Evolutionary conservation across 2,888 invertebrate species (phyloP), one percentile per base, ranked within the genome.

Genomic region (Caenorhabditis japonica): DNA sequence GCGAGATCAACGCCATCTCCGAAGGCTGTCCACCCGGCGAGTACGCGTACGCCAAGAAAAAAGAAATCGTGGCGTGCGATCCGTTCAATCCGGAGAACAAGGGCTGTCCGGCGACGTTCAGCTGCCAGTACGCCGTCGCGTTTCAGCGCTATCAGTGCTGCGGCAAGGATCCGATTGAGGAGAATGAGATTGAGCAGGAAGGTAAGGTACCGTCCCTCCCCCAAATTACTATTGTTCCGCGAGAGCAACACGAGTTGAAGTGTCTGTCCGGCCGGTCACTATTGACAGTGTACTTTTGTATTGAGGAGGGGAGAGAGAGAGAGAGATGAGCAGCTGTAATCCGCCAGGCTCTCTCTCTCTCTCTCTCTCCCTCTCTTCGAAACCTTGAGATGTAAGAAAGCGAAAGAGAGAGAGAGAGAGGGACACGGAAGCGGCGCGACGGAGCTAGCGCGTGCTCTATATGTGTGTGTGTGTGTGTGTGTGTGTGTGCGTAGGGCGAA

Each of bases 1-100:
- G 81, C 23, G 84, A 83, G 23, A 82, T 77, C 33, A 80, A 77
- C n/a, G 84, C 81, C 10, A 75, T 83, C 7, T 82, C 83, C 47
- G 85, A 84, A 68, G 85, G 85, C 7, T 85, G 85, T 62, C 85
- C 85, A 2, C 84, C 84, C 7, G 82, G 81, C 12, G 84, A 85
- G 51, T 85, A 76, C 43, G 85, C 82, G 15, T 83, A 77, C 43
- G 77, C 77, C 1, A 80, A 77, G 46, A 76, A 81, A 44, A 64
- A 66, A 13, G 77, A 79, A 43, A 76, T 85, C 13, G 80, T 83
- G 8, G 76, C 77, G n/a, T 85, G 85, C 55, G 85, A 85, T 78
- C 85, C 85, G 8, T 85, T 85, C 66, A 85, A 85, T 62, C 75
- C 77, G 1, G 78, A 74, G 38, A 82, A 85, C 44, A 81, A 81